Evolutionary conservation across 2,797 vertebrate species (phyloP), one percentile per base, ranked within the genome.

Genomic region (Hydrolagus colliei): DNA sequence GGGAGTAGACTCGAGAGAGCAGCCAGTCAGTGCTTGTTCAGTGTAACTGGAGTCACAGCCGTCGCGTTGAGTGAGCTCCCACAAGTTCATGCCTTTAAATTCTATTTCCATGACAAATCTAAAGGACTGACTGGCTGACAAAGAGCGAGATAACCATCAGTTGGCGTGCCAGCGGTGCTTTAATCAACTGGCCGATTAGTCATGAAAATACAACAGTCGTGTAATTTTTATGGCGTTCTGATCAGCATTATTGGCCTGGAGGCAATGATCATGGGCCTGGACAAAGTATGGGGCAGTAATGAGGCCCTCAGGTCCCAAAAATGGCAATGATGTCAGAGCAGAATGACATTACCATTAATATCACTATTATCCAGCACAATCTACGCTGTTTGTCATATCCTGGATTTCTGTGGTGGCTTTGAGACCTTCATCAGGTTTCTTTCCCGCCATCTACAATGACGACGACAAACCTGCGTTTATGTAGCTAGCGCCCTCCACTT

Each of bases 121-220:
- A 10, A 84, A 41, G 27, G 9, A 32, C 52, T n/a, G 79, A 68
- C 63, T 12, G 0, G 32, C 62, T 35, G 62, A 35, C 63, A 35
- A 20, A 35, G 79, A 41, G 9, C 16, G 63, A 82, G 79, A 68
- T 68, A 68, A 32, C 63, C 32, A 68, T 71, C 32, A 32, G 79
- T 82, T 68, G 67, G 67, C 35, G 27, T 68, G 22, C 65, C 79
- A 84, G 78, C 2, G 9, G 68, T 68, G 32, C 63, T 35, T 71
- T 71, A 13, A 65, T 84, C 41, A 65, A 71, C 65, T 71, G 79
- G 63, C 79, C 63, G 52, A 84, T 84, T 84, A 84, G 79, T 84
- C 79, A 71, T 71, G 65, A 35, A 84, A 84, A 68, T 84, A 65
- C 32, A 18, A 13, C 16, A 67, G 6, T 20, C 27, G 68, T 82